Conservation (phyloP, 2,888 invertebrate genomes). For the Drosophila antonietae region DNA sequence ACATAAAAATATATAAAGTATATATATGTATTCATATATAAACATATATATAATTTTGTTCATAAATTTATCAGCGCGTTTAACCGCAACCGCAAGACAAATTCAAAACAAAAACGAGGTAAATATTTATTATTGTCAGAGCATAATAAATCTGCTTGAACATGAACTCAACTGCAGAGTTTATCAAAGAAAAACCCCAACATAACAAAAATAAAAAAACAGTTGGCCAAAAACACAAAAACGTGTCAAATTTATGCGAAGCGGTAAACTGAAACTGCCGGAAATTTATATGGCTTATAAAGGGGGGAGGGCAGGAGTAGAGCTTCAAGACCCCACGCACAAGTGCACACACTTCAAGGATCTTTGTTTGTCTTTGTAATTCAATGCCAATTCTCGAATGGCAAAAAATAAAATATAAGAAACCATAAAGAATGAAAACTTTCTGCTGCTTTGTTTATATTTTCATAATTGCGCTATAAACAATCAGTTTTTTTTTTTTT, state of each 20-base stretch:
- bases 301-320: neutral
- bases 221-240: conserved; percentile 25
- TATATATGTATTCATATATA: neutral
- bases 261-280: conserved; percentile 69
- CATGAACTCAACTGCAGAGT: conserved; percentile 46
- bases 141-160: conserved; percentile 57
- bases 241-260: conserved; percentile 62
- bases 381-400: conserved; percentile 36
- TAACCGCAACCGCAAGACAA: conserved; percentile 7
- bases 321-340: conserved; percentile 35
- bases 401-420: neutral
- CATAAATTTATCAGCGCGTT: neutral
- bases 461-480: conserved; percentile 20
- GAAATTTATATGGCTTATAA: conserved; percentile 75
- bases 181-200: conserved; percentile 11
- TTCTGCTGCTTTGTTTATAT: conserved; percentile 4
- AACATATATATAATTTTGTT: neutral
- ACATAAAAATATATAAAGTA: neutral
- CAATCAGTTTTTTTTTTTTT: neutral
- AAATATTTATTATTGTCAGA: conserved; percentile 65
- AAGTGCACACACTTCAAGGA: conserved; percentile 51
- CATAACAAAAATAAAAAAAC: conserved; percentile 18
- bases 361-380: conserved; percentile 57
- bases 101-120: conserved; percentile 35
- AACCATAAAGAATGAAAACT: conserved; percentile 14